Conservation (phyloP, 2,888 invertebrate species). For the Nomada goodeniana region DNA sequence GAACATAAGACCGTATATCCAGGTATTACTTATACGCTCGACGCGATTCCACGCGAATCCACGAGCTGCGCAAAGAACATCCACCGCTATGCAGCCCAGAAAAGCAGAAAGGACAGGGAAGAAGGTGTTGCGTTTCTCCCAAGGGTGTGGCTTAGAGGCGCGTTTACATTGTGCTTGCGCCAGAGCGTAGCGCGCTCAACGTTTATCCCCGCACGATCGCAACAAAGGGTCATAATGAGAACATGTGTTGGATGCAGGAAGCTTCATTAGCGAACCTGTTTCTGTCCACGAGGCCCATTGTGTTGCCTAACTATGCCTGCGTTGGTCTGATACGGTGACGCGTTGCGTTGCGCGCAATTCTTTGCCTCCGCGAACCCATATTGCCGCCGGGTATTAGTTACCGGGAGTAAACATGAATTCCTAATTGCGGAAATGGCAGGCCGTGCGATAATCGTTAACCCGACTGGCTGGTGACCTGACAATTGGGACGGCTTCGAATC, state of each 20-base stretch:
- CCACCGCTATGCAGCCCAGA: neutral
- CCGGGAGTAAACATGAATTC: slow-evolving; percentile 74
- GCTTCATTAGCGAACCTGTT: slow-evolving; percentile 76
- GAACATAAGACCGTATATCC: slow-evolving; percentile 57
- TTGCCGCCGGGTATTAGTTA: slow-evolving; percentile 60
- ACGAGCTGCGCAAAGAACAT: neutral
- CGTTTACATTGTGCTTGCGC: slow-evolving; percentile 65
- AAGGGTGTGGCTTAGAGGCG: slow-evolving; percentile 26
- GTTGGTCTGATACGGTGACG: slow-evolving; percentile 43
- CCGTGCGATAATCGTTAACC: slow-evolving; percentile 43
- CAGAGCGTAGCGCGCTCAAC: slow-evolving; percentile 58
- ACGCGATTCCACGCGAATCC: slow-evolving; percentile 36
- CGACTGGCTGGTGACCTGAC: slow-evolving; percentile 8
- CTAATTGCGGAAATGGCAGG: slow-evolving; percentile 78
- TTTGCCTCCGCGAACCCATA: slow-evolving; percentile 42
- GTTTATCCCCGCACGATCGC: slow-evolving; percentile 70
- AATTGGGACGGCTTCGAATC: slow-evolving; percentile 17
- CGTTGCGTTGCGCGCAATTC: slow-evolving; percentile 45
- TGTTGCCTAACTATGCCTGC: slow-evolving; percentile 52
- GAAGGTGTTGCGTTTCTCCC: slow-evolving; percentile 21
- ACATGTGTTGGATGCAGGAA: slow-evolving; percentile 78
- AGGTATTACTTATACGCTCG: slow-evolving; percentile 44
- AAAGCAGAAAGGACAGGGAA: neutral
- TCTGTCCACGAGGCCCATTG: slow-evolving; percentile 61
- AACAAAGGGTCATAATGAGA: slow-evolving; percentile 82